phyloP scores from a whole-genome alignment of 2,797 vertebrate genomes.

The Pitangus sulphuratus region DNA sequence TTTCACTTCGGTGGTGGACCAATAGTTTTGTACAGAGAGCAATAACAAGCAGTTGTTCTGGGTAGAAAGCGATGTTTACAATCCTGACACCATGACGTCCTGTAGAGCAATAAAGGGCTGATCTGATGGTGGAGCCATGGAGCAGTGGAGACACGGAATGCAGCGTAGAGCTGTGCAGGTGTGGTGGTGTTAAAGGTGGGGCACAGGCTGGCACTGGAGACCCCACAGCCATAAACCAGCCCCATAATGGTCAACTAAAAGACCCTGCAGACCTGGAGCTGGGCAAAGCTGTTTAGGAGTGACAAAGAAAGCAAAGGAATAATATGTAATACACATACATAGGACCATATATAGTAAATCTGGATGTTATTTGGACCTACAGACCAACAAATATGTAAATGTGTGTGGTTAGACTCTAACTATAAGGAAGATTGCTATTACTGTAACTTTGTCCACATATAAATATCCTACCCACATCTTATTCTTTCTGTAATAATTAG shows the following conservation, averaged over 20 bases:
- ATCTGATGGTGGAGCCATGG: rapidly evolving
- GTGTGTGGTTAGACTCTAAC: not conserved
- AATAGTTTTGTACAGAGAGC: not conserved
- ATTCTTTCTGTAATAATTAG: not conserved
- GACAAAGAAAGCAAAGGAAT: not conserved
- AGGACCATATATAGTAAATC: not conserved
- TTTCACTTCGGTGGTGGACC: not conserved
- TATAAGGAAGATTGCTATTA: not conserved
- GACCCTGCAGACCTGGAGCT: not conserved
- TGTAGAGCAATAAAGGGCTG: not conserved
- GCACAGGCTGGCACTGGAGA: not conserved
- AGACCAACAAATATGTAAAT: not conserved
- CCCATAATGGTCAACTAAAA: not conserved
- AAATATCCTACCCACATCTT: not conserved
- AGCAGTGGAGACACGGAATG: not conserved
- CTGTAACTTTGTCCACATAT: not conserved
- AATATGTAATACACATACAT: not conserved
- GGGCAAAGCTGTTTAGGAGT: not conserved
- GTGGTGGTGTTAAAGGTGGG: not conserved
- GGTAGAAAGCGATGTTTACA: not conserved
- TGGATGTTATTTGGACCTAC: not conserved
- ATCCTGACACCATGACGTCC: rapidly evolving
- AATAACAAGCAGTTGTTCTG: not conserved
- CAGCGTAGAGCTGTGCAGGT: rapidly evolving
- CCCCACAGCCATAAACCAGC: not conserved